A percentile compares a stretch with the other conserved stretches of the same genome.
Evolutionary conservation across 2,113 vertebrate species (phyloP).

Genomic region (Pseudorasbora parva): DNA sequence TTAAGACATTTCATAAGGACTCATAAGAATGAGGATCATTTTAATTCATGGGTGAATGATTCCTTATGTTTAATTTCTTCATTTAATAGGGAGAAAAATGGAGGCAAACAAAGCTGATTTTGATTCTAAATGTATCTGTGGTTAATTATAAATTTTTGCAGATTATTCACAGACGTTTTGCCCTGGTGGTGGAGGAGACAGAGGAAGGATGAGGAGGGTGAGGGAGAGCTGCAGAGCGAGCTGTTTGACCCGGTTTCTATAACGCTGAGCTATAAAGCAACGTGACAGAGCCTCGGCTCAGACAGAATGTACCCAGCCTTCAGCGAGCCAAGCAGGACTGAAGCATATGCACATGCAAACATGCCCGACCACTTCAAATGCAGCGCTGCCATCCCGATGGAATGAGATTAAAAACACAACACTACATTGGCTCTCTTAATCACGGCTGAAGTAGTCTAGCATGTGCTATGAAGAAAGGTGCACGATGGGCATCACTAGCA

Average conservation of each 20-base stretch:
- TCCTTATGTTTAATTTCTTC: background rate
- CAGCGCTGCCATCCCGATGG: background rate
- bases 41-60: background rate
- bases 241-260: slow-evolving; percentile 32
- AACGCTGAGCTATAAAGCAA: slow-evolving; percentile 17
- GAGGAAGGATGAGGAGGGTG: background rate
- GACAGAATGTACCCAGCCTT: slow-evolving; percentile 12
- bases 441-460: background rate
- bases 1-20: too few species aligned
- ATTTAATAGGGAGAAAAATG: background rate
- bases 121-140: slow-evolving; percentile 22
- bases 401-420: background rate
- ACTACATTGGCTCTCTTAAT: background rate
- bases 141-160: slow-evolving; percentile 48
- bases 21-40: background rate
- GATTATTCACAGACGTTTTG: slow-evolving; percentile 49
- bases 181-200: slow-evolving; percentile 3
- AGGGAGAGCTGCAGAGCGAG: slow-evolving; percentile 3
- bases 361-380: slow-evolving; percentile 28
- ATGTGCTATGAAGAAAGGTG: background rate
- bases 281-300: slow-evolving; percentile 26
- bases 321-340: background rate
- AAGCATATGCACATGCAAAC: background rate
- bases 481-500: background rate
- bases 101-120: background rate